Evolutionary conservation across 2,888 invertebrate genomes (phyloP).

Genomic region (Troglohyphantes excavatus): DNA sequence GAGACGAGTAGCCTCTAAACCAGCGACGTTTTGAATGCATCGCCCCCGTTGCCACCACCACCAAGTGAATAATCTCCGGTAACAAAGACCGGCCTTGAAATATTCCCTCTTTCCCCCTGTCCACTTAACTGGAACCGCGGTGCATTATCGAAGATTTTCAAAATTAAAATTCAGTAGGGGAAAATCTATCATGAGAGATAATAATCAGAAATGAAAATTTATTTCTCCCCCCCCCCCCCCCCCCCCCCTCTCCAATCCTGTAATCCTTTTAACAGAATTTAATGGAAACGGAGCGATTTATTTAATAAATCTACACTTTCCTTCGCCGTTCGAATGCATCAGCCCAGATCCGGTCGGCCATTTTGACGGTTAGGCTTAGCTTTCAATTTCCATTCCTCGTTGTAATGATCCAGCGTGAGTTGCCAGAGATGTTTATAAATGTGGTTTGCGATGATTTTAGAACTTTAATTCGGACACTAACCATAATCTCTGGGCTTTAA

Average conservation of each 20-base stretch:
- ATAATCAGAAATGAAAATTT: slow-evolving; percentile 70
- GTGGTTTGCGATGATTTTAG: too few relatives aligned
- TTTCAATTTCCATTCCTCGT: slow-evolving; percentile 42
- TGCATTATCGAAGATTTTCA: slow-evolving; percentile 45
- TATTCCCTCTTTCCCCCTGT: not conserved
- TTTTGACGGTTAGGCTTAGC: slow-evolving; percentile 45
- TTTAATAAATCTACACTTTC: slow-evolving; percentile 39
- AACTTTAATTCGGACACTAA: too few relatives aligned
- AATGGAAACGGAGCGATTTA: slow-evolving; percentile 52
- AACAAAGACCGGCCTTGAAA: slow-evolving; percentile 38
- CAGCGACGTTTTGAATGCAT: slow-evolving; percentile 15
- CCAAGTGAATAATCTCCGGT: slow-evolving; percentile 36
- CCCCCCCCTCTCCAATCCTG: too few relatives aligned
- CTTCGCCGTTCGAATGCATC: not conserved
- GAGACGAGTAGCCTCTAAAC: not conserved
- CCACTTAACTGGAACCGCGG: slow-evolving; percentile 28
- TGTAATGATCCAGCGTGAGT: slow-evolving; percentile 4
- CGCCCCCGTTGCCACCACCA: slow-evolving; percentile 11
- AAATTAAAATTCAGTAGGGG: slow-evolving; percentile 58
- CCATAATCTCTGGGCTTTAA: too few relatives aligned
- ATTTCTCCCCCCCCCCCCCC: slow-evolving; percentile 40
- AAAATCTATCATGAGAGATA: slow-evolving; percentile 18
- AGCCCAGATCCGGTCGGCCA: slow-evolving; percentile 10
- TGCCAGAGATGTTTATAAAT: slow-evolving; percentile 27
- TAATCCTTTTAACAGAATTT: slow-evolving; percentile 59